Conservation (phyloP, 2,797 vertebrate genomes). For the Australoheros facetus region DNA sequence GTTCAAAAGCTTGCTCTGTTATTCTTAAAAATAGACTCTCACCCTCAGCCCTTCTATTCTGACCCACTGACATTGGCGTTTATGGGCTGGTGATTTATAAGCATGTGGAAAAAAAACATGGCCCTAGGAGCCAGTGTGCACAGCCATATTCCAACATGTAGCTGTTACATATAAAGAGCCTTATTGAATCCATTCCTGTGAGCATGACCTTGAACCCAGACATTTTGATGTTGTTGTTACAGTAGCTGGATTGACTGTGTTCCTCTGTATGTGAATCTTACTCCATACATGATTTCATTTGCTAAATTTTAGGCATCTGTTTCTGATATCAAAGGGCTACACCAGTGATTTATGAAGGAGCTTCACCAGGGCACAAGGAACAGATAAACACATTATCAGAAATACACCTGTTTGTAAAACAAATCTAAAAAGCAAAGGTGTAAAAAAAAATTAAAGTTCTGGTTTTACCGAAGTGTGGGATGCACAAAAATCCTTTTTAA, state of each 20-base stretch:
- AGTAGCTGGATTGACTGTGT: not conserved
- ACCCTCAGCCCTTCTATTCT: slow-evolving; percentile 19
- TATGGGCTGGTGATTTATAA: slow-evolving; percentile 65
- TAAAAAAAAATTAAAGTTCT: not conserved
- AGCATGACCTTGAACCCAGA: slow-evolving; percentile 33
- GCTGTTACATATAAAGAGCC: not conserved
- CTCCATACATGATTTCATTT: not conserved
- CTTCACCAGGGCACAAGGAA: not conserved
- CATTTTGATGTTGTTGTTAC: not conserved
- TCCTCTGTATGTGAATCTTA: fast-evolving
- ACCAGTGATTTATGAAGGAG: not conserved
- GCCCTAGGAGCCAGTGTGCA: slow-evolving; percentile 16
- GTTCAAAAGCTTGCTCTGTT: slow-evolving; percentile 71
- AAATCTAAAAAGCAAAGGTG: too few species aligned
- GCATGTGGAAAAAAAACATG: slow-evolving; percentile 27
- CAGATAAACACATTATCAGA: not conserved
- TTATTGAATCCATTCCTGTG: not conserved
- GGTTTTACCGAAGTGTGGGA: not conserved
- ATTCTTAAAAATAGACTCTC: slow-evolving; percentile 76
- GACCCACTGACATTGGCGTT: slow-evolving; percentile 46
- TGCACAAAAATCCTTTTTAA: not conserved
- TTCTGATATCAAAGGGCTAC: not conserved
- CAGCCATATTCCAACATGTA: slow-evolving; percentile 23
- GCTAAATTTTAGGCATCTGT: not conserved
- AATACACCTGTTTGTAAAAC: not conserved